Evolutionary conservation across 2,113 vertebrate genomes (phyloP).

Genomic region (Gopherus flavomarginatus): DNA sequence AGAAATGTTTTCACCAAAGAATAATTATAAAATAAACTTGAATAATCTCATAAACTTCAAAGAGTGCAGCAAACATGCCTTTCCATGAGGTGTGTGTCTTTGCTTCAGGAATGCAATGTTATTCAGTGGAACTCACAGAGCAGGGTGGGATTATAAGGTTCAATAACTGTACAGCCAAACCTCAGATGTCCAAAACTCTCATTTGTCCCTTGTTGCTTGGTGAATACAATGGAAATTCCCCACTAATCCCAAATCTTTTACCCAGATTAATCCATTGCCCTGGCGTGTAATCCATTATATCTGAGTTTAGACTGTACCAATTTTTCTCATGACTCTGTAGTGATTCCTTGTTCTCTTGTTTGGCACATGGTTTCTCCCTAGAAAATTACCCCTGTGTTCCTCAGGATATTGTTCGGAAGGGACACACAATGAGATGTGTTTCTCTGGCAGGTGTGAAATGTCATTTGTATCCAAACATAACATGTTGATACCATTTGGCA

Average conservation of each 20-base stretch:
- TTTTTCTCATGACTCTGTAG: neutral
- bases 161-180: fast-evolving
- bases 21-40: neutral
- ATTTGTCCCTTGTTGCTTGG: neutral
- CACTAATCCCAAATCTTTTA: neutral
- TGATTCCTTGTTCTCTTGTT: neutral
- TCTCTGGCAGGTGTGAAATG: no score
- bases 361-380: neutral
- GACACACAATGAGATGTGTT: no score
- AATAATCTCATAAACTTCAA: neutral
- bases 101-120: neutral
- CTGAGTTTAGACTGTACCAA: fast-evolving
- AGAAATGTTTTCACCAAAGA: neutral
- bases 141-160: no score
- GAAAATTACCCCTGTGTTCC: no score
- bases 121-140: neutral
- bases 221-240: neutral
- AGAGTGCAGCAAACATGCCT: neutral
- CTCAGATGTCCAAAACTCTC: fast-evolving
- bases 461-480: no score
- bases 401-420: no score
- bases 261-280: fast-evolving
- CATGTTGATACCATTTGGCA: no score
- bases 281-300: neutral
- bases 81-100: neutral